Conservation (phyloP, 1,140 invertebrate genomes). For the Acromyrmex charruanus region DNA sequence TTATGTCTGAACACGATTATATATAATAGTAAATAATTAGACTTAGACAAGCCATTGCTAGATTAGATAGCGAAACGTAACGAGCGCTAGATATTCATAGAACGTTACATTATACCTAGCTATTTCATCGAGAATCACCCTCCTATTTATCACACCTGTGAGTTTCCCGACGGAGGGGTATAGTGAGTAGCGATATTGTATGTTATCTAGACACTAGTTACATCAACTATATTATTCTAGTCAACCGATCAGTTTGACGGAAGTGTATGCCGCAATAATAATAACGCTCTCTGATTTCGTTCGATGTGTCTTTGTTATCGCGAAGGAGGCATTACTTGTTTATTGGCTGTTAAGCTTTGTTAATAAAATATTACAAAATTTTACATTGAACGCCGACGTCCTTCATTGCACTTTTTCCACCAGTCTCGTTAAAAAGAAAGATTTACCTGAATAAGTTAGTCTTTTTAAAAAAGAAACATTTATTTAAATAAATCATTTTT, state of each 20-base stretch:
- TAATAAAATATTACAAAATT: slow-evolving; percentile 80
- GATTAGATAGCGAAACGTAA: slow-evolving; percentile 68
- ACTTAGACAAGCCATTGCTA: slow-evolving; percentile 65
- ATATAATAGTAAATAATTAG: slow-evolving; percentile 69
- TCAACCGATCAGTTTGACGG: slow-evolving; percentile 72
- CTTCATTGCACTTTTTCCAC: not conserved
- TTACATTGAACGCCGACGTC: slow-evolving; percentile 53
- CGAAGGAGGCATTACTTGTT: slow-evolving; percentile 77
- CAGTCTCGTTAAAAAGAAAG: not conserved
- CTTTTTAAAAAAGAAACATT: not conserved
- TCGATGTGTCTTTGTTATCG: slow-evolving; percentile 77
- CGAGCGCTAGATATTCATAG: slow-evolving; percentile 68
- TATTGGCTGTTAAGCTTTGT: slow-evolving; percentile 83
- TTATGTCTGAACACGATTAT: slow-evolving; percentile 59
- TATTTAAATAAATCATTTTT: not conserved
- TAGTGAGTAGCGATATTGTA: slow-evolving; percentile 68
- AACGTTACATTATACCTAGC: slow-evolving; percentile 46
- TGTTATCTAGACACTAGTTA: slow-evolving; percentile 54
- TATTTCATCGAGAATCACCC: slow-evolving; percentile 38
- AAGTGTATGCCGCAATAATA: slow-evolving; percentile 77
- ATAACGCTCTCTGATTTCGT: slow-evolving; percentile 76
- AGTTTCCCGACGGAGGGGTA: slow-evolving; percentile 43
- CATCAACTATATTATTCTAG: slow-evolving; percentile 53
- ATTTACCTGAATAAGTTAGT: not conserved
- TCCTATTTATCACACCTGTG: slow-evolving; percentile 65